Base-by-base conservation (phyloP, 37 sponge, comb jelly and placozoan species). In the Axinella damicornis region DNA sequence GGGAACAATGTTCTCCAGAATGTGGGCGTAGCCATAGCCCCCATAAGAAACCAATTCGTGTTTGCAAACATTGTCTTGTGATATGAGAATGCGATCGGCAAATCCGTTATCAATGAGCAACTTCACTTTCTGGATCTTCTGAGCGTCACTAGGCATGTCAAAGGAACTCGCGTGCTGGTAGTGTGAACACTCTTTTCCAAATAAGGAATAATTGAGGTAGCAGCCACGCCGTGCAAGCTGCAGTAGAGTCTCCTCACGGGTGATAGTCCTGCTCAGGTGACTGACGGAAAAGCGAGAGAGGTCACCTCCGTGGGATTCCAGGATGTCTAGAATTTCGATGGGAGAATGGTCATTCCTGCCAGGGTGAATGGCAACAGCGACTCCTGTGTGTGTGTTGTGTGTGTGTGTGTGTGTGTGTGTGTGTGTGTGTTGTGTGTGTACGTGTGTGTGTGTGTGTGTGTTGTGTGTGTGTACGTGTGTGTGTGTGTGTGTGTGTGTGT, bases 11-110 rank as follows among this genome's bases (percentile, higher is more conserved):
- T 85, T n/a, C 33, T 85, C 62, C 34, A 88, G 57, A 24, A 92
- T 70, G 73, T 92, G 89, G 12, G 65, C 66, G 69, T 92, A 92
- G 2, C 93, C 93, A 77, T 92, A 89, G 11, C 93, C 93, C n/a
- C 89, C 93, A 77, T 92, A 92, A 14, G 41, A 30, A 27, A 92
- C 93, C 76, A 76, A 76, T 76, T 89, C 38, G 59, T 92, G 93
- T 73, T 88, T 92, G 22, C 86, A 84, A 71, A 85, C 86, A 0
- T 88, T 74, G 58, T 92, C 93, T 15, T 85, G 89, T 5, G 93
- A 74, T 12, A 92, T 41, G 18, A 88, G 37, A 5, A 92, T 36
- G 34, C 64, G 74, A 39, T 88, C 25, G 22, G 40, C 28, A 62
- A 37, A 85, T 2, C 89, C 89, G 24, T 79, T 66, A n/a, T 88